Conservation (phyloP, 2,797 vertebrate species). For the Epinephelus awoara region DNA sequence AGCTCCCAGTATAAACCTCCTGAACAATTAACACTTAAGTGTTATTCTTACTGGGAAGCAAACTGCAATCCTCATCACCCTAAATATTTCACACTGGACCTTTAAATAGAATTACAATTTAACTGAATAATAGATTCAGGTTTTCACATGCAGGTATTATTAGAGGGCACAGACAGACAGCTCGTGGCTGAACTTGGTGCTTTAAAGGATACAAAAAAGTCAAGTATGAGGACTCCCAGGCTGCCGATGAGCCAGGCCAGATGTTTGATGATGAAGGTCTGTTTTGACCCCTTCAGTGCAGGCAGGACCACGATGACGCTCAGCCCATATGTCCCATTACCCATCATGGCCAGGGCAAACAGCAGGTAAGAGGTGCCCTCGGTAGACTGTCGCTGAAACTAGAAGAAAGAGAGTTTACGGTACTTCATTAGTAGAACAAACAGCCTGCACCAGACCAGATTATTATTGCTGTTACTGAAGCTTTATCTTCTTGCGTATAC, state of each 20-base stretch:
- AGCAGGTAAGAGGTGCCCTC: conserved; percentile 83
- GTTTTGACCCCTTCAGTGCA: conserved; percentile 58
- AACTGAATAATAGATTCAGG: neutral
- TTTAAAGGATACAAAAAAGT: conserved; percentile 84
- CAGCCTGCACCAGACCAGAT: neutral
- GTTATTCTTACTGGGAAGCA: no score
- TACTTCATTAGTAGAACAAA: neutral
- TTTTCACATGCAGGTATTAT: neutral
- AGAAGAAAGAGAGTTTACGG: conserved; percentile 4
- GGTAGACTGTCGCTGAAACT: conserved; percentile 82
- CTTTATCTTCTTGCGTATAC: no score
- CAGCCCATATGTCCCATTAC: conserved; percentile 80
- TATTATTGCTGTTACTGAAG: no score
- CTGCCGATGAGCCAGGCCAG: conserved; percentile 86
- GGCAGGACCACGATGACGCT: conserved; percentile 82
- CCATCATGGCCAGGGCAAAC: conserved; percentile 81
- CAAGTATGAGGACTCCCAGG: conserved; percentile 83
- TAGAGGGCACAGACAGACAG: neutral
- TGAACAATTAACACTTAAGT: no score
- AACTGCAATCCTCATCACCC: no score
- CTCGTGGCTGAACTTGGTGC: neutral
- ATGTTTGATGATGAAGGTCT: conserved; percentile 78
- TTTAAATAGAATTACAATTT: no score
- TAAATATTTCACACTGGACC: no score
- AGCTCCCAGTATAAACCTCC: no score